Conservation (phyloP, 2,797 vertebrate species). For the Vultur gryphus region DNA sequence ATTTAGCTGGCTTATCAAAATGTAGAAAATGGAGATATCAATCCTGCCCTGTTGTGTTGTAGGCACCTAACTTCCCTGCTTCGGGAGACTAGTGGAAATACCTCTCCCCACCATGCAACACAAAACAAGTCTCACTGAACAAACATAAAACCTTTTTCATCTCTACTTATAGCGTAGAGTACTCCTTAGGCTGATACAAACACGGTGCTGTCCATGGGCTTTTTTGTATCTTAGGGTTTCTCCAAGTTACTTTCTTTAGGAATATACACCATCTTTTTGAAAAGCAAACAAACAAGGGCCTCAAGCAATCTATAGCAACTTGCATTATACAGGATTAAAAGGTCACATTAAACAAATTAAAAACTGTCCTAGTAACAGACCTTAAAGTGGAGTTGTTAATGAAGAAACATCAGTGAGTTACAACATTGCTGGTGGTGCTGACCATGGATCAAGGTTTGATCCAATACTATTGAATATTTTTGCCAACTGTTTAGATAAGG, state of each 20-base stretch:
- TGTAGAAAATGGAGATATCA: neutral
- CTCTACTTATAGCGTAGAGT: neutral
- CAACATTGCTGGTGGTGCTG: neutral
- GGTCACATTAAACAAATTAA: neutral
- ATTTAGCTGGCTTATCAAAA: neutral
- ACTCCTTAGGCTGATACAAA: neutral
- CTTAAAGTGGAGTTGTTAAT: neutral
- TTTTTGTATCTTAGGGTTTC: neutral
- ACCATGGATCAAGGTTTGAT: neutral
- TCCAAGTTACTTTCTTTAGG: neutral
- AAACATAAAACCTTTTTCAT: neutral
- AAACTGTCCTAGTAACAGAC: neutral
- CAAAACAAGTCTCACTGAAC: neutral
- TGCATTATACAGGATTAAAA: neutral
- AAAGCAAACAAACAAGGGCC: neutral
- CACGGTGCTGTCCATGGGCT: neutral
- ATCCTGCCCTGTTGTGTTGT: neutral
- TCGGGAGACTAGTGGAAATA: neutral
- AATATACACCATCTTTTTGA: neutral
- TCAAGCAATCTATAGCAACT: neutral
- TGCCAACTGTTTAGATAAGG: neutral
- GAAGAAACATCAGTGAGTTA: neutral
- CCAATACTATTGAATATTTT: neutral
- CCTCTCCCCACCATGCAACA: rapidly evolving
- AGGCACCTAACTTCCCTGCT: neutral